Conservation (phyloP, 2,113 vertebrate species). For the Heterotis niloticus region DNA sequence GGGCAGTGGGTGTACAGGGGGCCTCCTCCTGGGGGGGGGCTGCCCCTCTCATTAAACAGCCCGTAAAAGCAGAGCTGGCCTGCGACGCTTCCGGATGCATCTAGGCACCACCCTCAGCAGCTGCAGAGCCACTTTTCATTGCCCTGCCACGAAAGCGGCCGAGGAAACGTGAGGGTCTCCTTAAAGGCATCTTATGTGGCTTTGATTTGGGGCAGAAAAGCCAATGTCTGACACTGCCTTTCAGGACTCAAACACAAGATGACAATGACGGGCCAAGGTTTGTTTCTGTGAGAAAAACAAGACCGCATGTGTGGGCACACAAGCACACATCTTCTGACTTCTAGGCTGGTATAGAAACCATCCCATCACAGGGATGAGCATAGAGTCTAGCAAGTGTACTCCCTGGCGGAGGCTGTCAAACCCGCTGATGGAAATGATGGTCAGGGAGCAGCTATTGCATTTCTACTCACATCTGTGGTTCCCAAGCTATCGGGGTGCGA, state of each 20-base stretch:
- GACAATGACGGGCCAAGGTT: background rate
- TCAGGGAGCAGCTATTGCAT: too few species aligned
- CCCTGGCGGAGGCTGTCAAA: background rate
- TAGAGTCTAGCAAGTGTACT: background rate
- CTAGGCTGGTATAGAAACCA: background rate
- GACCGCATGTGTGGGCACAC: background rate
- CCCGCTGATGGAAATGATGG: too few species aligned
- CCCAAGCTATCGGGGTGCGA: too few species aligned
- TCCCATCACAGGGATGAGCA: background rate
- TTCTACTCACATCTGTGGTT: too few species aligned
- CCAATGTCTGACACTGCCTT: background rate
- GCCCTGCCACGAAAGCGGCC: too few species aligned
- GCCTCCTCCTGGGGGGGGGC: too few species aligned
- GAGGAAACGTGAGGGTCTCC: too few species aligned
- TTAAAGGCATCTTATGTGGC: background rate
- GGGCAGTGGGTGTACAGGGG: background rate
- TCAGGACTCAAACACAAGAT: too few species aligned
- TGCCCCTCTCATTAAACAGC: slow-evolving; percentile 51
- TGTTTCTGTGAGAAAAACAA: background rate
- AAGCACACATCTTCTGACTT: background rate
- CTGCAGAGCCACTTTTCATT: background rate
- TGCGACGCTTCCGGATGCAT: background rate
- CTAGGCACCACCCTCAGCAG: slow-evolving; percentile 1
- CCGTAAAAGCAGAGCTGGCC: slow-evolving; percentile 47
- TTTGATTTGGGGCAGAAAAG: background rate